A percentile compares a stretch with the other conserved stretches of the same genome.
Evolutionary conservation across 1,140 invertebrate species (phyloP).

Genomic region (Formica exsecta): DNA sequence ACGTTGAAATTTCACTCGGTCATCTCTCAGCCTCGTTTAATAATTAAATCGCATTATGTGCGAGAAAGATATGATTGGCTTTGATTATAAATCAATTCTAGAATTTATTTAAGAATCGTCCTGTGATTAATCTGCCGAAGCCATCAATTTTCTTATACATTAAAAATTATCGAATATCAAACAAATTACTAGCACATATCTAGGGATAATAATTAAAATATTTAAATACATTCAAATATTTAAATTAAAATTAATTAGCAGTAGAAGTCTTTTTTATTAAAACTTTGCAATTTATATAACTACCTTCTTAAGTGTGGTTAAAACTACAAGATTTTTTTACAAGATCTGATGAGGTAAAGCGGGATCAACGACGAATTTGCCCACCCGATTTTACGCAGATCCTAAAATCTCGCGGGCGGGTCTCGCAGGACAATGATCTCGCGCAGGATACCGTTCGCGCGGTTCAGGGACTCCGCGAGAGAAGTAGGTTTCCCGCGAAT

Average conservation of each 20-base stretch:
- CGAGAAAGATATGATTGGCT: background rate
- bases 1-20: slow-evolving; percentile 64
- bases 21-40: slow-evolving; percentile 40
- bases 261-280: background rate
- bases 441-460: slow-evolving; percentile 27
- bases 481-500: slow-evolving; percentile 68
- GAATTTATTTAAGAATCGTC: background rate
- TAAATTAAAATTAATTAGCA: background rate
- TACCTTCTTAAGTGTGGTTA: background rate
- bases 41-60: slow-evolving; percentile 70
- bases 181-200: too few species aligned
- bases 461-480: slow-evolving; percentile 46
- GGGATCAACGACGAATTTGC: background rate
- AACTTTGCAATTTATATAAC: background rate
- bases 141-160: background rate
- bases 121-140: background rate
- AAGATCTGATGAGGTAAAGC: background rate
- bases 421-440: slow-evolving; percentile 28
- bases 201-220: background rate
- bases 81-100: slow-evolving; percentile 19
- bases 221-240: background rate
- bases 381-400: background rate
- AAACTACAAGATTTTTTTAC: background rate
- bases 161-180: background rate
- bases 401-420: background rate